Evolutionary conservation across 92 coral and sea anemone genomes (phyloP).

Genomic region (Epizoanthus fatuus): DNA sequence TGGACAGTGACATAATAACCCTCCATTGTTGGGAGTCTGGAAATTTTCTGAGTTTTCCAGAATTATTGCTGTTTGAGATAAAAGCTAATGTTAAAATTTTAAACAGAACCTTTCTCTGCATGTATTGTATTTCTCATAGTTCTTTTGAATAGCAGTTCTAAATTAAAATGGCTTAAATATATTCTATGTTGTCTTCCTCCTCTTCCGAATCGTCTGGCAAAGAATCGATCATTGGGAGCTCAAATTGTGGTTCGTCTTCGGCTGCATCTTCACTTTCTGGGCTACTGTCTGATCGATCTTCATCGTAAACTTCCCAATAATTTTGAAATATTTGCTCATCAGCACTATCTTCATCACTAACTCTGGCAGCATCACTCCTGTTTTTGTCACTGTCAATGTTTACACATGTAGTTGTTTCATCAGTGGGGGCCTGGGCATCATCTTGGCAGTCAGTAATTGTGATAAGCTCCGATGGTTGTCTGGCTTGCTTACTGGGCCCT

Average conservation of each 20-base stretch:
- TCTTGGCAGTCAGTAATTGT: no score
- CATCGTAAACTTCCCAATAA: neutral
- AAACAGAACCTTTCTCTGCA: no score
- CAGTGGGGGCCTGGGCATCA: no score
- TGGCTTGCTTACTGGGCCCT: conserved; percentile 3
- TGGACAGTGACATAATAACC: no score
- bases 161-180: conserved; percentile 16
- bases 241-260: neutral
- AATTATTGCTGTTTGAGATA: no score
- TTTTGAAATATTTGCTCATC: conserved; percentile 5
- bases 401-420: conserved; percentile 3
- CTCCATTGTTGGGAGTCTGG: no score
- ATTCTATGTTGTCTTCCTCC: conserved; percentile 16
- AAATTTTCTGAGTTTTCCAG: no score
- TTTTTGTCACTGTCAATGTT: conserved; percentile 14
- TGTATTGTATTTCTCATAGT: no score
- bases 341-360: conserved; percentile 8
- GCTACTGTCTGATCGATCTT: neutral
- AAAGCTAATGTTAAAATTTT: no score
- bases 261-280: neutral
- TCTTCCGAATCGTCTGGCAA: neutral
- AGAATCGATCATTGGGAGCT: conserved; percentile 2
- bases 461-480: conserved; percentile 2
- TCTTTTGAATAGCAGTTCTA: no score
- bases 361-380: neutral